Base-by-base conservation (phyloP, 2,888 invertebrate species). In the Lasioglossum oenotherae region DNA sequence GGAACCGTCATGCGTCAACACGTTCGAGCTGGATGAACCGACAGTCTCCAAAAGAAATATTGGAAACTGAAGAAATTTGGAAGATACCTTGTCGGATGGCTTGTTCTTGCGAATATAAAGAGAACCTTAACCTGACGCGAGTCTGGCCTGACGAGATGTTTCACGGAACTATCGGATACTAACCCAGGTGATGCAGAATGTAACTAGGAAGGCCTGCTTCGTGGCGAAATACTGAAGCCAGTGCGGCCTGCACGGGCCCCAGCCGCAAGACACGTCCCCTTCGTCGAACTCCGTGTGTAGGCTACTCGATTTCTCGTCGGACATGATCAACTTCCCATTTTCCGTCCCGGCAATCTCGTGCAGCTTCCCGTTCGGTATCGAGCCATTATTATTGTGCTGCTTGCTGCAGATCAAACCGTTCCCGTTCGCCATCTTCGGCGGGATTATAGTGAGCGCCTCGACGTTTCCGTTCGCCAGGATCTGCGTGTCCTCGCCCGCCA, bases 161-260 rank as follows among this genome's bases (percentile, higher is more conserved):
- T 23, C 6, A 23, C 49, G 49, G 23, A 49, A 60, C 27, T 1
- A 31, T 35, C 23, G 12, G 27, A 49, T 74, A 90, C 92, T 87
- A 81, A 98, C 98, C 97, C 98, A 98, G 78, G 98, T 98, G 92
- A 98, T 96, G 93, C 98, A 97, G 95, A 98, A 99, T 75, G 98
- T 98, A 93, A 98, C 97, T 96, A 99, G 97, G 95, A 99, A 99
- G 86, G 98, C 97, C 94, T 98, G 97, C 90, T 98, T 98, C 84
- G 98, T 98, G 84, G 98, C 98, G 93, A 98, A 97, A 74, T 96
- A 96, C 92, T 98, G 97, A 83, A 97, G 96, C 97, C 97, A 97
- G 79, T 96, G 95, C 0, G 98, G 98, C 87, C 97, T 96, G 92
- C 97, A 98, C 80, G 97, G 97, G 86, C 98, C 98, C 92, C 98